Evolutionary conservation across 2,888 invertebrate genomes (phyloP), one percentile per base, ranked within the genome.

Genomic region (Panopea generosa): DNA sequence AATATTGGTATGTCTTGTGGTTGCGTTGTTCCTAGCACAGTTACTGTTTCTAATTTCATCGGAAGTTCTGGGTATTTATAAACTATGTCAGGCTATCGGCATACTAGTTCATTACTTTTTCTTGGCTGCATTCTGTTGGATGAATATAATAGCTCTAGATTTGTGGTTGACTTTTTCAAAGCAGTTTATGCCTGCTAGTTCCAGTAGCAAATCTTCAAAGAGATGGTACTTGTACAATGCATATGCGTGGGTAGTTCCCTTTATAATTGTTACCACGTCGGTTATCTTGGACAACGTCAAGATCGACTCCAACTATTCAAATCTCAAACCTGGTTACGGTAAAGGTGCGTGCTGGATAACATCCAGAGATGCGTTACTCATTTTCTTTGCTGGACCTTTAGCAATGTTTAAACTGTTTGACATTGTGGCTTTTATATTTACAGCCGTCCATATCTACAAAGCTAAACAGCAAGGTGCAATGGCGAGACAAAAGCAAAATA

Each of bases 361-460:
- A 9, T 94, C 94, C 84, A 93, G 91, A 20, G 89, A 93, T 93
- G 93, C 94, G 0, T 90, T 94, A n/a, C 86, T 94, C 47, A 93
- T 94, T 84, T 93, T 94, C 55, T 94, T 94, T 86, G 94, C 94
- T 3, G 86, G 94, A 26, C 94, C 95, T n/a, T 91, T 94, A 45
- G 90, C 92, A 49, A 79, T 94, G 49, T 90, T 94, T 38, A 91
- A 94, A 11, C 85, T 94, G 49, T 88, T 92, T 67, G 93, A 94
- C 33, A 91, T 93, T 47, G 93, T 94, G 71, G 94, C 94, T 82
- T 92, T 94, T 68, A 84, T 93, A 47, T 93, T 94, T 83, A 94
- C 95, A 33, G 94, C 94, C 24, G 92, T 94, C 61, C 93, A 94
- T 14, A 94, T 95, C 29, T 53, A 67, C 9, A 62, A 62, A n/a